phyloP scores from a whole-genome alignment of 2,797 vertebrate genomes.

The Serranus cabrilla region DNA sequence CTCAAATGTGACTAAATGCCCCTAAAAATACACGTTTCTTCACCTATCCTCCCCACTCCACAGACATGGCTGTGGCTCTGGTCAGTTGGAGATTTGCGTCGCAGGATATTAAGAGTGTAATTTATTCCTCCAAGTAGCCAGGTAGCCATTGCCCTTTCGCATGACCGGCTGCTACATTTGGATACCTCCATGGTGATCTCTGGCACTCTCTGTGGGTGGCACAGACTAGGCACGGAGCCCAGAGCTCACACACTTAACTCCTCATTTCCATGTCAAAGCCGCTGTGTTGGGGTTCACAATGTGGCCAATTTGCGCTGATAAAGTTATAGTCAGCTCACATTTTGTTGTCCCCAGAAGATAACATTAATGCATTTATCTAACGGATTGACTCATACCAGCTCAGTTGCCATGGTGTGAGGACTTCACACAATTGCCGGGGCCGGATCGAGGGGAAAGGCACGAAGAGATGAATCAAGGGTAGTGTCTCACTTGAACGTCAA shows the following conservation, averaged over 20 bases:
- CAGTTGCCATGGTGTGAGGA: slow-evolving; percentile 82
- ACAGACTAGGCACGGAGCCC: slow-evolving; percentile 82
- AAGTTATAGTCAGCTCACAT: slow-evolving; percentile 86
- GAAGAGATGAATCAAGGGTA: slow-evolving; percentile 78
- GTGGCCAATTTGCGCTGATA: slow-evolving; percentile 87
- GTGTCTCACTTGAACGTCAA: slow-evolving; percentile 80
- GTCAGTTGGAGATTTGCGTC: slow-evolving; percentile 35
- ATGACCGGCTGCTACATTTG: slow-evolving; percentile 80
- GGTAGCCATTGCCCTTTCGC: slow-evolving; percentile 81
- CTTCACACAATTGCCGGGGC: slow-evolving; percentile 68
- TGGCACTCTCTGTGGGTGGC: slow-evolving; percentile 86
- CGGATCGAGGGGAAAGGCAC: slow-evolving; percentile 60
- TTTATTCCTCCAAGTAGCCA: slow-evolving; percentile 76
- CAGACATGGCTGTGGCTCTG: not conserved
- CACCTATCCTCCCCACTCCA: not conserved
- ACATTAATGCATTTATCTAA: slow-evolving; percentile 83
- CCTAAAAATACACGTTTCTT: slow-evolving; percentile 33
- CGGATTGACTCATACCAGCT: slow-evolving; percentile 84
- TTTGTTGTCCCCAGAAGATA: slow-evolving; percentile 80
- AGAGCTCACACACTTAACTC: slow-evolving; percentile 85
- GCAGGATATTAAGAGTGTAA: slow-evolving; percentile 56
- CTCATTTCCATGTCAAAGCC: slow-evolving; percentile 89
- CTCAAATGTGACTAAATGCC: slow-evolving; percentile 42
- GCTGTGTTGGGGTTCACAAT: slow-evolving; percentile 78
- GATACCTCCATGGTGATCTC: slow-evolving; percentile 81